Evolutionary conservation across 2,888 invertebrate genomes (phyloP).

Genomic region (Eumerus sabulonum): DNA sequence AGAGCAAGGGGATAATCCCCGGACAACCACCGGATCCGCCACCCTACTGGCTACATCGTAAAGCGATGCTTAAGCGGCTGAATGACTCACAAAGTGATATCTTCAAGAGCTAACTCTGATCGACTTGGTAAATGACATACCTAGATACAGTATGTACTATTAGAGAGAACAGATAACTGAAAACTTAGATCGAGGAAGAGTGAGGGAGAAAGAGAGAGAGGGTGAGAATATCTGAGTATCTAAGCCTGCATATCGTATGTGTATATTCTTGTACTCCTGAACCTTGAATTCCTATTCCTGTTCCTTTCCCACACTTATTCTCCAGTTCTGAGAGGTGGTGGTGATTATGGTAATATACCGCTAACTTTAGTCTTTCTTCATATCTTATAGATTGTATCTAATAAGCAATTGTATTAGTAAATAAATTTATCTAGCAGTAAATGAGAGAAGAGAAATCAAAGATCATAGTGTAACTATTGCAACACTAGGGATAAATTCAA

Average conservation of each 20-base stretch:
- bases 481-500: conserved; percentile 56
- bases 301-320: not conserved
- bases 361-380: conserved; percentile 54
- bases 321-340: not conserved
- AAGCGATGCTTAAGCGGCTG: conserved; percentile 78
- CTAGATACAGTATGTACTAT: conserved; percentile 28
- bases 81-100: conserved; percentile 79
- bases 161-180: conserved; percentile 40
- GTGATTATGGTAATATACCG: conserved; percentile 20
- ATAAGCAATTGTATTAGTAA: conserved; percentile 13
- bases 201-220: conserved; percentile 66
- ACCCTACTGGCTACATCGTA: conserved; percentile 79
- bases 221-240: conserved; percentile 30
- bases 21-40: conserved; percentile 79
- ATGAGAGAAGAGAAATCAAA: conserved; percentile 43
- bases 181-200: conserved; percentile 75
- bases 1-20: conserved; percentile 80
- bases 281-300: not conserved
- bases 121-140: conserved; percentile 70
- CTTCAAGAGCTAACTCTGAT: conserved; percentile 80
- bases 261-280: conserved; percentile 21
- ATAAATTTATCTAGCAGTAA: conserved; percentile 21
- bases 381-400: conserved; percentile 29
- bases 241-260: no score
- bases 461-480: conserved; percentile 64